Conservation (phyloP, 2,113 vertebrate species). For the Ctenodactylus gundi region DNA sequence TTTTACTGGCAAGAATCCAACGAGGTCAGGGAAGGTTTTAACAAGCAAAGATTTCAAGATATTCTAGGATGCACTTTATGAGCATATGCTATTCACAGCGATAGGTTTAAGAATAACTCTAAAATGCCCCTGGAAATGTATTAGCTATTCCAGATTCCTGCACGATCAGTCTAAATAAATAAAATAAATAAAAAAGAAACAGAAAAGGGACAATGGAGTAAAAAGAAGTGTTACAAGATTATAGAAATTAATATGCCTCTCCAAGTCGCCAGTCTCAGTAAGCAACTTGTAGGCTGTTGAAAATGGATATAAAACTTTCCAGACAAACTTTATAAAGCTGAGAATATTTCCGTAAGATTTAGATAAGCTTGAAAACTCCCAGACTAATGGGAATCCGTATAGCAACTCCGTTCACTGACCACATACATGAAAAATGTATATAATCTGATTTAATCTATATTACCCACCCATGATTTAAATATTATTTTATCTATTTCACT, state of each 20-base stretch:
- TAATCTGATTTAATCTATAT: background rate
- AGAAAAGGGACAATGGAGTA: background rate
- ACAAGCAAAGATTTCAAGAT: background rate
- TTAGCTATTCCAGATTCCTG: background rate
- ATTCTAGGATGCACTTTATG: background rate
- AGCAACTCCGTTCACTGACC: background rate
- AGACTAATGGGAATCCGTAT: background rate
- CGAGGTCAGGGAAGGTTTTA: background rate
- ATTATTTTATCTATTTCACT: background rate
- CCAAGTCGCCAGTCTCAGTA: background rate
- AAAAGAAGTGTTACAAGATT: background rate
- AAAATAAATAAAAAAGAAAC: background rate
- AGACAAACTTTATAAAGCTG: background rate
- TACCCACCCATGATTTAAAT: background rate
- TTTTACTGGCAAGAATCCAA: slow-evolving; percentile 17
- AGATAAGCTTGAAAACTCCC: background rate
- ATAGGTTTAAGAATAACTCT: background rate
- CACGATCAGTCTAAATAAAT: background rate
- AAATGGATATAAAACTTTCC: background rate
- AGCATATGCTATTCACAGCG: background rate
- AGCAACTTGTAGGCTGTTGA: background rate
- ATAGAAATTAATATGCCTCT: background rate
- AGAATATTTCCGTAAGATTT: background rate
- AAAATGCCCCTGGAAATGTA: background rate
- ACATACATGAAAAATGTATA: background rate